phyloP scores from a whole-genome alignment of 2,888 invertebrate species.

The Agriopis leucophaearia region DNA sequence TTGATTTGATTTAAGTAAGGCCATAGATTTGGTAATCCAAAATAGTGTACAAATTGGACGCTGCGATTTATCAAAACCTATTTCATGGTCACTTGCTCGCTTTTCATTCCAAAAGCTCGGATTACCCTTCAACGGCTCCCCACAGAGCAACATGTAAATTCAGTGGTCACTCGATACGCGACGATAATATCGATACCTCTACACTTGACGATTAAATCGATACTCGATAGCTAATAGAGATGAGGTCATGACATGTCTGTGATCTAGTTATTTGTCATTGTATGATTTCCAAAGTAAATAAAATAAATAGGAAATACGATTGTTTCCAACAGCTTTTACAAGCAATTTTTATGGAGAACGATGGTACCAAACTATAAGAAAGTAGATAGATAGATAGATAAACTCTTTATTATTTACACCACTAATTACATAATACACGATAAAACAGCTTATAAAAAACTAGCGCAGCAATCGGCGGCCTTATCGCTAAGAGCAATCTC shows the following conservation, averaged over 20 bases:
- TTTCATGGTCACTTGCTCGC: background rate
- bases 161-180: constrained; percentile 24
- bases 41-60: no score
- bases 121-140: constrained; percentile 26
- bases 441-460: background rate
- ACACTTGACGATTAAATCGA: constrained; percentile 24
- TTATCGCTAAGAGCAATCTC: no score
- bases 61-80: background rate
- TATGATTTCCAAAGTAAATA: no score
- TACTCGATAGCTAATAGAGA: constrained; percentile 6
- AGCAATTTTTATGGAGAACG: no score
- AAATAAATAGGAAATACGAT: no score
- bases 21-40: no score
- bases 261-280: background rate
- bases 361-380: no score
- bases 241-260: constrained; percentile 1
- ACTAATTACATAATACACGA: no score
- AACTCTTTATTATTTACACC: no score
- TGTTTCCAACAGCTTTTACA: no score
- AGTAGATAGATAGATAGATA: no score
- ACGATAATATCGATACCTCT: constrained; percentile 26
- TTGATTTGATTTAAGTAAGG: no score
- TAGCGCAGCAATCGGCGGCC: background rate
- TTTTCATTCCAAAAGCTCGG: constrained; percentile 15
- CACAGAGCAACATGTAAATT: constrained; percentile 32